Base-by-base conservation (phyloP, 2,113 vertebrate genomes). In the Pelodiscus sinensis region DNA sequence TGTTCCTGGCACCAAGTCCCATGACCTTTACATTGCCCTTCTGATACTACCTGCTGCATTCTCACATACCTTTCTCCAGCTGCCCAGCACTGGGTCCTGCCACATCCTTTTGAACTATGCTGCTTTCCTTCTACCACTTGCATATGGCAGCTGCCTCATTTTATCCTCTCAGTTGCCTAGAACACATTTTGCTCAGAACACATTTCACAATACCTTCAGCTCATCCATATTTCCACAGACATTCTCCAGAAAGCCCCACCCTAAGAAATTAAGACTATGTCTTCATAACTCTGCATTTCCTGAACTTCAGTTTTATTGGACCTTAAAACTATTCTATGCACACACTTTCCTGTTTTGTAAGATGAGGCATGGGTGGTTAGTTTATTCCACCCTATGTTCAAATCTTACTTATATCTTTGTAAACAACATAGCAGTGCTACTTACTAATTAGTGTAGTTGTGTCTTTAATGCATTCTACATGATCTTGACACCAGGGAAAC, bases 381-480 rank as follows among this genome's bases (percentile, higher is more conserved):
- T 50, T 6, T 58, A 83, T 82, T 81, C 79, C 35, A 84, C 5
- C 27, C 21, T 73, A 22, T 83, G 78, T 9, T 79, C 22, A 94
- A 91, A 85, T 55, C 52, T 35, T 85, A 15, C 35, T 79, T 35
- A 84, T 85, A 77, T 88, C 79, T 10, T 44, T 60, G 91, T 89
- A 79, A 83, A 56, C 79, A 93, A 54, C 81, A 90, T 58, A 82
- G 50, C 50, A 56, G 71, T 92, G 94, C 92, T 24, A 90, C 92
- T 93, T 95, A 91, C 81, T 44, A 92, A 50, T 91, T 95, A 92
- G 52, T 22, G 87, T 90, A 31, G 38, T 84, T 51, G 78, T 89
- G 27, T 94, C 81, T 92, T 24, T 25, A 77, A 50, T 77, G 13
- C 89, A 92, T 94, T 88, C 81, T 95, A 92, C 89, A 94, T 94